Conservation (phyloP, 2,797 vertebrate species). For the Distichodus sexfasciatus region DNA sequence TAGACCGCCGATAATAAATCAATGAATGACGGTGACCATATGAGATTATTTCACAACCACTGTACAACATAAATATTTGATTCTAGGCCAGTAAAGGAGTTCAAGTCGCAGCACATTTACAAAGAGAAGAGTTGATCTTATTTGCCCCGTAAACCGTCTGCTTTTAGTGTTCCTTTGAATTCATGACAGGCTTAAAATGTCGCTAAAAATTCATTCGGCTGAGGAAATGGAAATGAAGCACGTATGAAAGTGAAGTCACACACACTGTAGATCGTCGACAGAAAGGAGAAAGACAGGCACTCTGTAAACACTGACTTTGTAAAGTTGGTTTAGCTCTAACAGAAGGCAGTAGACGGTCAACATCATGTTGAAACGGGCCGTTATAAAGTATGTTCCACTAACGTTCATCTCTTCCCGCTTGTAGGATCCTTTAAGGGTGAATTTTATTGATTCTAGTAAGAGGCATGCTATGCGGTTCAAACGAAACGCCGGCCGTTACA, state of each 20-base stretch:
- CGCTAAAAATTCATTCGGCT: neutral
- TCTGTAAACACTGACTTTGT: conserved; percentile 66
- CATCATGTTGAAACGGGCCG: conserved; percentile 6
- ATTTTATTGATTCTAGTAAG: neutral
- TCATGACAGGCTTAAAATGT: neutral
- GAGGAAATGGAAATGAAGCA: conserved; percentile 3
- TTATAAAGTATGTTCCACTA: neutral
- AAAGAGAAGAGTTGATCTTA: neutral
- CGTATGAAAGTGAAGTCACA: conserved; percentile 50
- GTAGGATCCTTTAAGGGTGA: neutral
- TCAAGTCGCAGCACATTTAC: conserved; percentile 28
- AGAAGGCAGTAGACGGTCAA: conserved; percentile 31
- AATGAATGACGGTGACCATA: neutral
- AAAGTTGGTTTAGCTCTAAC: conserved; percentile 44
- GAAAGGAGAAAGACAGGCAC: conserved; percentile 63
- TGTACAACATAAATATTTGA: conserved; percentile 26
- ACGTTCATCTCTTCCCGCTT: conserved; percentile 5
- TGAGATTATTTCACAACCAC: conserved; percentile 6
- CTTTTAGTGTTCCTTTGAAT: neutral
- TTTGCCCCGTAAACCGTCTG: neutral
- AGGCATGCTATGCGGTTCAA: conserved; percentile 32
- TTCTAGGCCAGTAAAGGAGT: conserved; percentile 7
- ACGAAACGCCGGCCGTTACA: conserved; percentile 33
- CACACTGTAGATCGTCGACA: conserved; percentile 57
- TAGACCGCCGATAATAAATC: neutral